Evolutionary conservation across 2,888 invertebrate species (phyloP).

Genomic region (Pterostichus niger): DNA sequence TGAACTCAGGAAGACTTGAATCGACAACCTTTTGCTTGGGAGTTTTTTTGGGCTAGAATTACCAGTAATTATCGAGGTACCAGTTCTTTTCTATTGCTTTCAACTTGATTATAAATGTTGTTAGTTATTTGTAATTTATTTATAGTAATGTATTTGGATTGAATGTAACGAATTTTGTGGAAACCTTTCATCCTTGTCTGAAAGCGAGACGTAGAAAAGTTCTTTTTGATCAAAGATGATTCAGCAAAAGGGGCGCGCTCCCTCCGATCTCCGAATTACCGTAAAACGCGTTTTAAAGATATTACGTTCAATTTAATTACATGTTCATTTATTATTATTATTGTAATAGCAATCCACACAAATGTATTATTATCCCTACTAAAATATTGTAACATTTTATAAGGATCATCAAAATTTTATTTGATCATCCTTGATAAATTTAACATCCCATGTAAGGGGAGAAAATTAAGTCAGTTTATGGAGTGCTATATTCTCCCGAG

Average conservation of each 20-base stretch:
- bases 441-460: constrained; percentile 54
- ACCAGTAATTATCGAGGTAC: no score
- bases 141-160: background rate
- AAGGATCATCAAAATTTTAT: constrained; percentile 63
- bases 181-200: background rate
- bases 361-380: constrained; percentile 52
- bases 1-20: no score
- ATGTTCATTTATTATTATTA: constrained; percentile 55
- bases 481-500: constrained; percentile 40
- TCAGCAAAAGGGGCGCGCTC: constrained; percentile 36
- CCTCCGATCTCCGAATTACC: constrained; percentile 22
- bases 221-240: constrained; percentile 38
- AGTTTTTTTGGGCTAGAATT: no score
- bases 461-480: constrained; percentile 60
- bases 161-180: background rate
- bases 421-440: constrained; percentile 61
- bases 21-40: no score
- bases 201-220: background rate
- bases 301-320: constrained; percentile 58
- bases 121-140: background rate
- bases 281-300: constrained; percentile 52
- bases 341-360: constrained; percentile 39
- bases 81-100: no score
- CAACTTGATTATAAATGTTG: background rate
- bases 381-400: constrained; percentile 64